These are phyloP conservation scores for Stercorarius parasiticus DNA, from an alignment of 2,113 vertebrate genomes.

Conservation along the genomic window DNA sequence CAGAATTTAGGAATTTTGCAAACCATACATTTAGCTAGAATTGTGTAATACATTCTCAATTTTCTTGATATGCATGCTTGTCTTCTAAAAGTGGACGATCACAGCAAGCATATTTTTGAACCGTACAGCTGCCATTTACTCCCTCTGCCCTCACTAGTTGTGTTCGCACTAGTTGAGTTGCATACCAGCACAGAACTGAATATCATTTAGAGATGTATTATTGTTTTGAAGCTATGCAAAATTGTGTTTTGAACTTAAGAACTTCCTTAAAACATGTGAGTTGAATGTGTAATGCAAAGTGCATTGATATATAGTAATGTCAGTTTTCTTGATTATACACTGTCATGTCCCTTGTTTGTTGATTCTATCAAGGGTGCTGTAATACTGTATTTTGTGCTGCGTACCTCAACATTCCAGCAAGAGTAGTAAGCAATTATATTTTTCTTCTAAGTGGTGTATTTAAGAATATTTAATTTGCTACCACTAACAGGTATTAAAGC, in stretches of 20 bases:
- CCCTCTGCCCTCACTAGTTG: not conserved
- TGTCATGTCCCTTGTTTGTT: not conserved
- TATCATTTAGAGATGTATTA: not conserved
- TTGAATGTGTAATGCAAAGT: not conserved
- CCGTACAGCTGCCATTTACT: not conserved
- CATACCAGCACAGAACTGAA: not conserved
- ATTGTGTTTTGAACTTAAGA: not conserved
- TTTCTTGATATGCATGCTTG: not conserved
- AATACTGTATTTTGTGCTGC: not conserved
- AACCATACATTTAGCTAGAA: not conserved
- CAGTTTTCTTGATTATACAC: not conserved
- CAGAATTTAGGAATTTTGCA: not conserved
- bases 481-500: not conserved
- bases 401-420: not conserved
- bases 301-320: not conserved
- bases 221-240: not conserved
- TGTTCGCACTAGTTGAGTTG: not conserved
- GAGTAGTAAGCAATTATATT: not conserved
- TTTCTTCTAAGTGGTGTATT: not conserved
- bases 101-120: not conserved
- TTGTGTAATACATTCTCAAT: not conserved
- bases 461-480: not conserved
- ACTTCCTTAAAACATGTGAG: not conserved
- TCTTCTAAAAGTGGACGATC: not conserved
- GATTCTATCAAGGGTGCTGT: not conserved